Percentiles rank a stretch among this genome's conserved stretches.
Conservation (phyloP, 2,797 vertebrate species). For the Artibeus lituratus region DNA sequence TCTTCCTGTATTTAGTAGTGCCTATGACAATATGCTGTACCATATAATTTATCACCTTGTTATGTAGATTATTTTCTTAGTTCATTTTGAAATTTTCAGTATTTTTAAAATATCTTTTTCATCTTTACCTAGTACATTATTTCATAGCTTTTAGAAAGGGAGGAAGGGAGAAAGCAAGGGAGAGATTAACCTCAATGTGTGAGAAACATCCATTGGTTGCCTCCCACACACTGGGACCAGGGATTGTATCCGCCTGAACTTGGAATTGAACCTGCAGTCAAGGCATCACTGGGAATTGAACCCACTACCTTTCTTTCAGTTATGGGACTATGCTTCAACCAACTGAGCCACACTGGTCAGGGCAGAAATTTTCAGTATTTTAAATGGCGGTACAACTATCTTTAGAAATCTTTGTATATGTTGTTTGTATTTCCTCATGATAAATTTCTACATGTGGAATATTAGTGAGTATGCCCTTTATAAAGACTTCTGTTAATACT, state of each 20-base stretch:
- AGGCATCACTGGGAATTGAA: not conserved
- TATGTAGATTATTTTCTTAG: not conserved
- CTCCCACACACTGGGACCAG: not conserved
- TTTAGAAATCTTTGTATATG: not conserved
- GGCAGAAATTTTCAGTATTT: not conserved
- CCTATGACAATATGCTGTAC: not conserved
- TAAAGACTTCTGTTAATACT: not conserved
- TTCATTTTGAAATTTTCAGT: not conserved
- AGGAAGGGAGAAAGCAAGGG: not conserved
- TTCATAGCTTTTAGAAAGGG: not conserved
- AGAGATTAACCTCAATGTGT: not conserved
- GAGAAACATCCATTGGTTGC: not conserved
- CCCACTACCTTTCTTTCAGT: not conserved
- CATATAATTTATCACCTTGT: not conserved
- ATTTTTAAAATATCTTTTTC: not conserved
- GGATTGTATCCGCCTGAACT: not conserved
- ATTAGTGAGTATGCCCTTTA: not conserved
- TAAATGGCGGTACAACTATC: not conserved
- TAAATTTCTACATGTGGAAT: not conserved
- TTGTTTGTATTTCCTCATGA: not conserved
- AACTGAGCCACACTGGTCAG: not conserved
- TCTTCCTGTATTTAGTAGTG: not conserved
- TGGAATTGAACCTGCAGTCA: not conserved
- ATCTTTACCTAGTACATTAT: not conserved
- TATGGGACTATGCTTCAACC: not conserved